These are phyloP conservation scores for Labeo rohita DNA, from an alignment of 2,113 vertebrate genomes.

Conservation along the genomic window DNA sequence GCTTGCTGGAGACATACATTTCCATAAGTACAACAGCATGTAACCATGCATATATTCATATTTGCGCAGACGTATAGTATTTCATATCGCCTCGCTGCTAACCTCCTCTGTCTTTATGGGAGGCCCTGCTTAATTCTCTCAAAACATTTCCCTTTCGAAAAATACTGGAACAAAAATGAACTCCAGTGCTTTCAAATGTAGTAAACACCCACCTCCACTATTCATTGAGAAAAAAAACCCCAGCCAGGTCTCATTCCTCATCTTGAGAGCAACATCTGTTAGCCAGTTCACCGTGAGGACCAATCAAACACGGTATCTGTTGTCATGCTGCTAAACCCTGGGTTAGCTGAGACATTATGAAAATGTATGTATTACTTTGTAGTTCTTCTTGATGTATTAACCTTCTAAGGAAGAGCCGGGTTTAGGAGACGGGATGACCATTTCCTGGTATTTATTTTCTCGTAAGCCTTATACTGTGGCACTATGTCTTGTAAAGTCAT, in stretches of 20 bases:
- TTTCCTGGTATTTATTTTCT: constrained; percentile 45
- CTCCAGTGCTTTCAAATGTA: constrained; percentile 28
- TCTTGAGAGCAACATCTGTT: constrained; percentile 56
- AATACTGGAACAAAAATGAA: constrained; percentile 47
- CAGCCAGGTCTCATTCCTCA: constrained; percentile 38
- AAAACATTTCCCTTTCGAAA: constrained; percentile 48
- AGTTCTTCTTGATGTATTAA: constrained; percentile 38
- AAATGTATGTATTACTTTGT: constrained; percentile 34
- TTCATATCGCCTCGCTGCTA: constrained; percentile 29
- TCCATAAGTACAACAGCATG: constrained; percentile 47
- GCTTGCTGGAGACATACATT: constrained; percentile 39
- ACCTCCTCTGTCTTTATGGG: constrained; percentile 30
- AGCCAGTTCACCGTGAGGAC: constrained; percentile 45
- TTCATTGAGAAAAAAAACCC: constrained; percentile 34
- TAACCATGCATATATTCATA: constrained; percentile 45
- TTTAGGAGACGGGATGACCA: constrained; percentile 8
- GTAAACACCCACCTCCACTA: constrained; percentile 34
- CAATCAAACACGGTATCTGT: constrained; percentile 12
- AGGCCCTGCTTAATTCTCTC: constrained; percentile 52
- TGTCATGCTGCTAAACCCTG: constrained; percentile 21
- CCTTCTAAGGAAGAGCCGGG: constrained; percentile 11
- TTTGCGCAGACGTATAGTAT: constrained; percentile 39
- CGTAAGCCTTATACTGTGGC: constrained; percentile 17
- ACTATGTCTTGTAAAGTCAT: constrained; percentile 37
- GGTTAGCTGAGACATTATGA: constrained; percentile 31